Evolutionary conservation across 92 coral and sea anemone species (phyloP), one percentile per base, ranked within the genome.

Genomic region (Virgularia gustaviana): DNA sequence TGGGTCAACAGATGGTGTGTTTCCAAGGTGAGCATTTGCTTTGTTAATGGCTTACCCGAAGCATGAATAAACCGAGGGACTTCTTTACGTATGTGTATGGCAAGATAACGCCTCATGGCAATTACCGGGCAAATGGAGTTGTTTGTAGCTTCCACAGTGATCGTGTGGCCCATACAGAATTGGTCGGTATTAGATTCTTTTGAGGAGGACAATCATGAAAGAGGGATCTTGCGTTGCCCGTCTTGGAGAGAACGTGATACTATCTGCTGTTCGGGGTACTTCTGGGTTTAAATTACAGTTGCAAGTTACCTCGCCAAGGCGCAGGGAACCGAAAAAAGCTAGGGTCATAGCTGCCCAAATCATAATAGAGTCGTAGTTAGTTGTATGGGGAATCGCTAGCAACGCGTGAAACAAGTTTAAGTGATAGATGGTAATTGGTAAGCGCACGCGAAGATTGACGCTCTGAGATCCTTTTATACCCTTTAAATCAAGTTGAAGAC

Each of bases 391-490:
- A n/a, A n/a, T n/a, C n/a, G n/a, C n/a, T n/a, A 77, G 28, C 11
- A 70, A 43, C 12, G 35, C 18, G 33, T 24, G 19, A 34, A 76
- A 62, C 32, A 82, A 19, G 2, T 60, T 24, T 3, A 77, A 65
- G 37, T 76, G 82, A 2, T 22, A 24, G 12, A 77, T 38, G 9
- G 86, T 70, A 29, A 82, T 82, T 0, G 82, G 79, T 11, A 82
- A 30, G 45, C 79, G 79, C 7, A 51, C 55, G 0, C 70, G 20
- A 45, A 36, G 49, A 16, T 78, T 38, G 12, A 63, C 23, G 32
- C 83, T 75, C 49, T 83, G 76, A 3, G 72, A 57, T 0, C 86
- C 27, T 43, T 77, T 82, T 4, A 82, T 82, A 23, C 82, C 86
- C 22, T 73, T 29, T 15, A 79, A 76, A 5, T 67, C 23, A 0